Conservation (phyloP, 2,113 vertebrate genomes). For the Scophthalmus maximus region DNA sequence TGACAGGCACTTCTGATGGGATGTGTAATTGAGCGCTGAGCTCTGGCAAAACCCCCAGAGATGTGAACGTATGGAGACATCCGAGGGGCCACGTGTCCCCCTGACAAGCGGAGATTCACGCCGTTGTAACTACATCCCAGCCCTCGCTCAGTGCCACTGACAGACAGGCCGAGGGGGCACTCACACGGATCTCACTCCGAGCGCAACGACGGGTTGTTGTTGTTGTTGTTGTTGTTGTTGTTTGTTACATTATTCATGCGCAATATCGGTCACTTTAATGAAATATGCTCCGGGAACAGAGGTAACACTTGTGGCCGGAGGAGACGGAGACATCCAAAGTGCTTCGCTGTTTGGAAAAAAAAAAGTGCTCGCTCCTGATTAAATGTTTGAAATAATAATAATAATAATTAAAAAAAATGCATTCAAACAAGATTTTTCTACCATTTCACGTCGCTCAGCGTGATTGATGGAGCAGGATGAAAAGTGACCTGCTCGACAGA, state of each 20-base stretch:
- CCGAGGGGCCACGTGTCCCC: slow-evolving; percentile 16
- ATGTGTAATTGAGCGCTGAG: slow-evolving; percentile 63
- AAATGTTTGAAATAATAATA: no score
- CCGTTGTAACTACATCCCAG: slow-evolving; percentile 50
- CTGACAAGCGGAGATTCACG: slow-evolving; percentile 36
- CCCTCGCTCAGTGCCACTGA: slow-evolving; percentile 43
- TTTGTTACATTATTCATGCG: slow-evolving; percentile 76
- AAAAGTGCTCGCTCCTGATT: slow-evolving; percentile 29
- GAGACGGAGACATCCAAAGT: slow-evolving; percentile 47
- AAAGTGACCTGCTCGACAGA: slow-evolving; percentile 24
- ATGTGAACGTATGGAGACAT: slow-evolving; percentile 59
- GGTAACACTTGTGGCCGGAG: slow-evolving; percentile 41
- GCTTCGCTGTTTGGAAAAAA: slow-evolving; percentile 21
- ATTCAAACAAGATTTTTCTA: slow-evolving; percentile 10
- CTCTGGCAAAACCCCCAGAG: slow-evolving; percentile 55
- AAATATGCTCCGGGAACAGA: slow-evolving; percentile 50
- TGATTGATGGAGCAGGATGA: slow-evolving; percentile 47
- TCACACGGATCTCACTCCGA: slow-evolving; percentile 42
- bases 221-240: no score
- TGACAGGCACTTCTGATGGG: slow-evolving; percentile 71
- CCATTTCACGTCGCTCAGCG: neutral
- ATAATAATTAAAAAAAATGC: no score
- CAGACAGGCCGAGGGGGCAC: slow-evolving; percentile 40
- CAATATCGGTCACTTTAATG: slow-evolving; percentile 69
- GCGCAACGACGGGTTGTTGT: slow-evolving; percentile 55